Conservation (phyloP, 2,797 vertebrate genomes). For the Thaleichthys pacificus region DNA sequence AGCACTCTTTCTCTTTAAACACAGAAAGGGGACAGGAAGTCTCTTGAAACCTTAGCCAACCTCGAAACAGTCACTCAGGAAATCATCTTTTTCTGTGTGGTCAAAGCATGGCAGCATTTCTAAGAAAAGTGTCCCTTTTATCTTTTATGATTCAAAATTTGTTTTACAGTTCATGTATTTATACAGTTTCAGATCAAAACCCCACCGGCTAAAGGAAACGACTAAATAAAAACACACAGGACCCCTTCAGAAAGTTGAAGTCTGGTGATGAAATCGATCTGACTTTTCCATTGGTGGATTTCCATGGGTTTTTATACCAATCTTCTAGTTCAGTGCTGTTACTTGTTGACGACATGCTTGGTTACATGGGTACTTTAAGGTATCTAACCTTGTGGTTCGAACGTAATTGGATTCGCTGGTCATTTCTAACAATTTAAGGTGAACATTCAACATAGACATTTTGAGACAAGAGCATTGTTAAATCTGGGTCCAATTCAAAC, state of each 20-base stretch:
- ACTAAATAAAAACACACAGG: constrained; percentile 2
- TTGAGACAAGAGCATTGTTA: constrained; percentile 84
- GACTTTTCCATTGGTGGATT: constrained; percentile 28
- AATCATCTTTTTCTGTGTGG: constrained; percentile 27
- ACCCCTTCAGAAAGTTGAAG: constrained; percentile 15
- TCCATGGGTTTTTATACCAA: constrained; percentile 42
- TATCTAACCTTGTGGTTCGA: constrained; percentile 57
- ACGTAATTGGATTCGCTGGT: constrained; percentile 65
- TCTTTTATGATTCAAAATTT: constrained; percentile 39
- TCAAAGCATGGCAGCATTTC: constrained; percentile 32
- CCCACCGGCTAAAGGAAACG: constrained; percentile 21
- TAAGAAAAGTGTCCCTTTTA: constrained; percentile 21
- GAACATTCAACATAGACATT: constrained; percentile 69
- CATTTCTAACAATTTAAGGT: constrained; percentile 63
- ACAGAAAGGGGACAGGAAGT: constrained; percentile 34
- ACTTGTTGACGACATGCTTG: constrained; percentile 63
- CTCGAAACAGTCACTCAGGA: constrained; percentile 25
- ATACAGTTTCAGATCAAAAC: constrained; percentile 28
- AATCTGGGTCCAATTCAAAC: constrained; percentile 89
- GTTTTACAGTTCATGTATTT: constrained; percentile 27
- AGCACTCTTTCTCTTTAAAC: constrained; percentile 12
- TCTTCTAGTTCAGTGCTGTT: constrained; percentile 55
- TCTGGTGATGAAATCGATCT: constrained; percentile 14
- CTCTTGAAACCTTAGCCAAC: constrained; percentile 11
- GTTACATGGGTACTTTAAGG: constrained; percentile 62